Evolutionary conservation across 2,888 invertebrate genomes (phyloP), one percentile per base, ranked within the genome.

Genomic region (Malachius bipustulatus): DNA sequence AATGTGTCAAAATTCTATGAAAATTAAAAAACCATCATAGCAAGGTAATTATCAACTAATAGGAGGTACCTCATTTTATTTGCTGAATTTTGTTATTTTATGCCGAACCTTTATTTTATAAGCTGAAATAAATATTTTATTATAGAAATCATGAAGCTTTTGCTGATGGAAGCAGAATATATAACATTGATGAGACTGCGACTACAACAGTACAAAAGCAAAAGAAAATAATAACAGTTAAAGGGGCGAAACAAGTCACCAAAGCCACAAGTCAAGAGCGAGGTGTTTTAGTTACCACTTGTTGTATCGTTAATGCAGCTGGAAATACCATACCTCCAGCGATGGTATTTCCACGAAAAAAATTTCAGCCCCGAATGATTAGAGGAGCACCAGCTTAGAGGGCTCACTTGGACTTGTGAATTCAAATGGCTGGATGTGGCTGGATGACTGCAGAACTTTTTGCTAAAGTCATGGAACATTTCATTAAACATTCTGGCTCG

Each of bases 181-280:
- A 19, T n/a, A 19, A n/a, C 24, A 6, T 19, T 19, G 24, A 19
- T 19, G n/a, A 19, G 24, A 19, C 24, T 19, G 6, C 24, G n/a
- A 19, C 24, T 19, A 19, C n/a, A 6, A 19, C 24, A 19, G 24
- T 19, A 8, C 24, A 19, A n/a, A 19, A 19, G 24, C 24, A 19
- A n/a, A 19, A 19, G n/a, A n/a, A 19, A 19, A 19, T 19, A 8
- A 19, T 19, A 19, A 8, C 24, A 19, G 24, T n/a, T n/a, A 19
- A 19, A 19, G 24, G 24, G 24, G 24, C n/a, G 24, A 19, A 19
- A n/a, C 24, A 19, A 19, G 24, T 19, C 24, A 19, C 24, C n/a
- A 19, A 19, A 19, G 24, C 24, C 6, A 19, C 24, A 19, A 19
- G 6, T 19, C 24, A 19, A 19, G 24, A 19, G n/a, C 24, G 24